These are phyloP conservation scores for Apis mellifera DNA, from an alignment of 1,140 invertebrate species.

Conservation along the genomic window Amel_HAv3.1 CM009943.2:9228001-9228500, in stretches of 20 bases:
- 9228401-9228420: not conserved
- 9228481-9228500: conserved; percentile 2
- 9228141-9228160: too few species aligned
- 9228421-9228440: not conserved
- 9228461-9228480: not conserved
- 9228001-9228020: conserved; percentile 34
- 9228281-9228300: not conserved
- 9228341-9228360: not conserved
- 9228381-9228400: too few species aligned
- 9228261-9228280: not conserved
- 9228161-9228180: too few species aligned
- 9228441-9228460: not conserved
- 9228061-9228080: not conserved
- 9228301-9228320: not conserved
- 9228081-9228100: conserved; percentile 4
- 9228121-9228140: not conserved
- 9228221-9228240: not conserved
- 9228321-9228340: conserved; percentile 9
- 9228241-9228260: not conserved
- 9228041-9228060: conserved; percentile 20
- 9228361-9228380: not conserved
- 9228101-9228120: not conserved
- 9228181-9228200: too few species aligned
- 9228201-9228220: too few species aligned
- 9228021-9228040: conserved; percentile 15